Base-by-base conservation (phyloP, 2,888 invertebrate species). In the Acronicta psi region DNA sequence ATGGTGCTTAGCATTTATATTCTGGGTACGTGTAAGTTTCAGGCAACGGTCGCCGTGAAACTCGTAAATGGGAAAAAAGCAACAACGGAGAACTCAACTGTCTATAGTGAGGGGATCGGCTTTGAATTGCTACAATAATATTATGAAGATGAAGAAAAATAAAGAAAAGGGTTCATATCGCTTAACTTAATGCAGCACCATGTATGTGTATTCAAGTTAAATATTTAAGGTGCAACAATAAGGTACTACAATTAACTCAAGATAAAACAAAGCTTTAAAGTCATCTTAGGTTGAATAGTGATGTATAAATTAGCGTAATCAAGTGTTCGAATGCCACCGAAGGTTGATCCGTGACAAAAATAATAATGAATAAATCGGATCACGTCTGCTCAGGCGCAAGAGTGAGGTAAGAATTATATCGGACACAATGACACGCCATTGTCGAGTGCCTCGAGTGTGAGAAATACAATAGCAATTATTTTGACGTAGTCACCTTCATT, bases 41-140 rank as follows among this genome's bases (percentile, higher is more conserved):
- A 94, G 93, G 93, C 92, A 92, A 92, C 93, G 93, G 93, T 93
- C 93, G 92, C 93, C 92, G 93, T 94, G 93, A 93, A 94, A 93
- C 93, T 93, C 93, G 93, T 93, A 93, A 94, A 94, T 93, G 93
- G 93, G 92, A 92, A 93, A 94, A 93, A 94, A 93, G 93, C 93
- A 93, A 94, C 93, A 94, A 90, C 93, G 89, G 86, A 88, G 89
- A 92, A 89, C 89, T 92, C 87, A 91, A 92, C 91, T 88, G 87
- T 84, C 89, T 84, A 82, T 92, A 93, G 93, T 88, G 93, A 86
- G 74, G 93, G 86, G 91, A 85, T 70, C 61, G 64, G 65, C 78
- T 66, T 73, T 73, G 59, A 74, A 82, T 76, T 69, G 77, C 80
- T 79, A 65, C 46, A 59, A 69, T 69, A 59, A 68, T 70, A 71